Evolutionary conservation across 64 coral and sea anemone genomes (phyloP).

Genomic region (Montipora foliosa): DNA sequence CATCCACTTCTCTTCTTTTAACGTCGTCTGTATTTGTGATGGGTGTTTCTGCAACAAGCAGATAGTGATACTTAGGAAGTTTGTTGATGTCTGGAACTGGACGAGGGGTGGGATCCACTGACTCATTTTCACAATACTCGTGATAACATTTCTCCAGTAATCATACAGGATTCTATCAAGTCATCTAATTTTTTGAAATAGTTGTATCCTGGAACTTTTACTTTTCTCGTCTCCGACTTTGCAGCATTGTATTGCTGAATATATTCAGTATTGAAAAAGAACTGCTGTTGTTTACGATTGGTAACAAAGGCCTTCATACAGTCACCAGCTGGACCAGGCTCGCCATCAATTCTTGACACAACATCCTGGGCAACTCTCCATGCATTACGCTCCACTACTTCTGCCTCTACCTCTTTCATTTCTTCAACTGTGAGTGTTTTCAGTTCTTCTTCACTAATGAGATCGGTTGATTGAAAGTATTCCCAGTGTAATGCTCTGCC

Average conservation of each 20-base stretch:
- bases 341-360: too few relatives aligned
- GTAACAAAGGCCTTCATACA: too few relatives aligned
- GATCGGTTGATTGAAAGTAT: too few relatives aligned
- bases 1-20: conserved; percentile 52
- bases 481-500: too few relatives aligned
- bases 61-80: too few relatives aligned
- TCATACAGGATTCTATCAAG: conserved; percentile 34
- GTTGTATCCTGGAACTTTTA: conserved; percentile 56
- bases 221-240: conserved; percentile 48
- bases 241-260: conserved; percentile 43
- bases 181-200: conserved; percentile 54
- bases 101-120: conserved; percentile 50
- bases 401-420: too few relatives aligned
- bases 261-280: conserved; percentile 49
- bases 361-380: too few relatives aligned
- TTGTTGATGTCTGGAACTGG: conserved; percentile 45
- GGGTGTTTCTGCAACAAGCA: neutral
- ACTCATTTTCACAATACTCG: conserved; percentile 42
- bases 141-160: conserved; percentile 52
- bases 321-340: too few relatives aligned
- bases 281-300: conserved; percentile 16
- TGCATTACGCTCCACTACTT: too few relatives aligned
- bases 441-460: too few relatives aligned
- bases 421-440: too few relatives aligned
- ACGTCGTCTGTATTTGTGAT: conserved; percentile 34